Percentiles rank a stretch among this genome's conserved stretches.
These are phyloP conservation scores for Pseudococcus viburni DNA, from an alignment of 2,888 invertebrate genomes.

Conservation along the genomic window DNA sequence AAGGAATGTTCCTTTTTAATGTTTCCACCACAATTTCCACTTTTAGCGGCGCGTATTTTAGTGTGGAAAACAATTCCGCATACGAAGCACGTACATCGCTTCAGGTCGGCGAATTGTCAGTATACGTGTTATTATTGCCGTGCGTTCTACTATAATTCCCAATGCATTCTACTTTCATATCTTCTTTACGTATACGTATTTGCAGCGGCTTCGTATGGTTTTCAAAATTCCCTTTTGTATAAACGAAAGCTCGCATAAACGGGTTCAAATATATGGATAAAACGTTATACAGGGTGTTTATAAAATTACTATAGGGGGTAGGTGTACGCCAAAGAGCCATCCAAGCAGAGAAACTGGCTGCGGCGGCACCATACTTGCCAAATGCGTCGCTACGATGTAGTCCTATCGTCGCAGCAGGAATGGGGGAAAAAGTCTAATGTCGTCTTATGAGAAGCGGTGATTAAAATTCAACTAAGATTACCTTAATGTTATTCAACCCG, in stretches of 20 bases:
- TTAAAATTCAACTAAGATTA: slow-evolving; percentile 58
- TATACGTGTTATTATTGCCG: slow-evolving; percentile 57
- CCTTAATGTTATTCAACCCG: slow-evolving; percentile 48
- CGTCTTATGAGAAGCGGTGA: slow-evolving; percentile 28
- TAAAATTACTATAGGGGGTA: background rate
- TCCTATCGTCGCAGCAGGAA: background rate
- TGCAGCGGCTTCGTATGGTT: slow-evolving; percentile 38
- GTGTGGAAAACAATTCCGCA: slow-evolving; percentile 47
- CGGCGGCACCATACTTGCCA: background rate
- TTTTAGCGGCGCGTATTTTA: slow-evolving; percentile 26
- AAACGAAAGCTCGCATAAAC: slow-evolving; percentile 46
- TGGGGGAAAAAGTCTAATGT: background rate
- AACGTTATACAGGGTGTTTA: slow-evolving; percentile 42
- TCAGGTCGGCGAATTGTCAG: slow-evolving; percentile 58
- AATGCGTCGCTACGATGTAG: background rate
- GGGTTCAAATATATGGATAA: slow-evolving; percentile 43
- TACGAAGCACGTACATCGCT: slow-evolving; percentile 57
- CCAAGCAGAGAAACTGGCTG: background rate
- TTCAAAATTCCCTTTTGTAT: slow-evolving; percentile 56
- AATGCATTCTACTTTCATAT: slow-evolving; percentile 54
- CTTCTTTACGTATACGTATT: slow-evolving; percentile 40
- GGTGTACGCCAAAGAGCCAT: background rate
- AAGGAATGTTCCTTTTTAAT: slow-evolving; percentile 56
- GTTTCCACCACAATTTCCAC: slow-evolving; percentile 55
- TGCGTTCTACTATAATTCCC: slow-evolving; percentile 50